Conservation (phyloP, 2,888 invertebrate genomes). For the Argyresthia albistria region DNA sequence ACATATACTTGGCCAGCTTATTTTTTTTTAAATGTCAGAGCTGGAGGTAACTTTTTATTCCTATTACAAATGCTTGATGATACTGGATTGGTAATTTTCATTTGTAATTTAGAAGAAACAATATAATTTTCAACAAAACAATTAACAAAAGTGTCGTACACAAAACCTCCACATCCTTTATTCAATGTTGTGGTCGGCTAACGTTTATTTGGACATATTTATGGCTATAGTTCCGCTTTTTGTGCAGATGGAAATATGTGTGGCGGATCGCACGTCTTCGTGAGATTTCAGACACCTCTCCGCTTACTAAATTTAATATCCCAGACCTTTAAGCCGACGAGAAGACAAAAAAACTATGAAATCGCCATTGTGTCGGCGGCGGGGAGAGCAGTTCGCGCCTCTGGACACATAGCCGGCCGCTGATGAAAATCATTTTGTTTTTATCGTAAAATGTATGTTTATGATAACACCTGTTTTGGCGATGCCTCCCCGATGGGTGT, state of each 20-base stretch:
- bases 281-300: slow-evolving; percentile 73
- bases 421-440: slow-evolving; percentile 72
- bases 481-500: slow-evolving; percentile 71
- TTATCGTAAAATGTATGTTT: slow-evolving; percentile 71
- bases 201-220: slow-evolving; percentile 74
- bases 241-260: slow-evolving; percentile 72
- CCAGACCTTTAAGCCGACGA: slow-evolving; percentile 61
- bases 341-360: slow-evolving; percentile 56
- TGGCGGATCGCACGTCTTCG: slow-evolving; percentile 73
- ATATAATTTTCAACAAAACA: not conserved
- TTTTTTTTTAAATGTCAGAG: no score
- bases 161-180: slow-evolving; percentile 22
- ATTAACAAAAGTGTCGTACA: no score
- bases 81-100: no score
- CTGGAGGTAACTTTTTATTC: not conserved
- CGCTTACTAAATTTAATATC: slow-evolving; percentile 73
- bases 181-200: slow-evolving; percentile 52
- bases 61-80: not conserved
- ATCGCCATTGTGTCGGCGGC: slow-evolving; percentile 70
- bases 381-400: slow-evolving; percentile 69
- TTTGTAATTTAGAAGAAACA: no score
- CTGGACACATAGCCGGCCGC: slow-evolving; percentile 35
- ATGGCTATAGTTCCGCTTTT: slow-evolving; percentile 73
- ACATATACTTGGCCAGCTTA: no score
- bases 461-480: slow-evolving; percentile 72